Evolutionary conservation across 2,888 invertebrate genomes (phyloP), one percentile per base, ranked within the genome.

Genomic region (Yponomeuta sedellus): DNA sequence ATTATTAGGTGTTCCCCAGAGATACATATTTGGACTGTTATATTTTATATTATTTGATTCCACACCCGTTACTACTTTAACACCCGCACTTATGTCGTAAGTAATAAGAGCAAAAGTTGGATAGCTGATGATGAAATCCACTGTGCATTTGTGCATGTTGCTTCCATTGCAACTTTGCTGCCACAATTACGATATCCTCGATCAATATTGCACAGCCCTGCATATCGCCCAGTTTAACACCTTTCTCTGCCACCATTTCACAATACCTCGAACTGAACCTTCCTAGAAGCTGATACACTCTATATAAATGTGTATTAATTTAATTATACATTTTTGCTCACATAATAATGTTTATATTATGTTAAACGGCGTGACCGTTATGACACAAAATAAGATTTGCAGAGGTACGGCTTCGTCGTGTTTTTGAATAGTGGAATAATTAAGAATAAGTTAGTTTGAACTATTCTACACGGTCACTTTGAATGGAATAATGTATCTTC

Each of bases 301-400:
- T 52, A 52, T 52, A 52, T 44, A 44, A 44, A 44, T 52, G 44
- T 44, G 16, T 63, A 63, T 63, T 63, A 22, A 63, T 63, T 40
- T 63, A 61, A 61, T 61, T 34, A 61, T 63, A 52, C 20, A 44
- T 22, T 63, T 63, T 63, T 44, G 63, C 63, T 52, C 20, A 63
- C 63, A 44, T 63, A 44, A 63, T 63, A 77, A 74, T 71, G 72
- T 74, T 73, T 77, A 77, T 76, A 72, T 77, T 76, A 76, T 75
- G 76, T 75, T 76, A 74, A 74, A 75, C 77, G 78, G 75, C 72
- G 74, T 74, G 76, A 82, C 81, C 79, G 81, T 81, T 81, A 85
- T 72, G 44, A 2, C 16, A 52, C 44, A 52, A 52, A 52, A 52
- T 4, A 52, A 52, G 12, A 1, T 16, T 16, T 16, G 44, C 44